Base-by-base conservation (phyloP, 1,140 invertebrate genomes). In the Apocrypta bakeri region DNA sequence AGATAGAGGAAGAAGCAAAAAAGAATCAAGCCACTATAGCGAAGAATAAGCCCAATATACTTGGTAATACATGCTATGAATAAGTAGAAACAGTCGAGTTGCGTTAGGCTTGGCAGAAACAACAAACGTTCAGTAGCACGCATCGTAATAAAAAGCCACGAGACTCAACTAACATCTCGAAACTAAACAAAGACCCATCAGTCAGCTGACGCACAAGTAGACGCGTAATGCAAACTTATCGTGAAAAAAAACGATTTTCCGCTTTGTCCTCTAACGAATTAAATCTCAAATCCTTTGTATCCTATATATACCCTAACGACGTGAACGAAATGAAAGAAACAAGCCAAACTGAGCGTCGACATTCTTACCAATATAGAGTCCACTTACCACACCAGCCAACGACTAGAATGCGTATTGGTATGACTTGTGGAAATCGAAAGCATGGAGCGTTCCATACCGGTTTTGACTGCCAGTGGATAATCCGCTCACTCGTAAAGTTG, bases 381-480 rank as follows among this genome's bases (percentile, higher is more conserved):
- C 42, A 61, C 31, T 61, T 8, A 2, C 4, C 29, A 31, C 24
- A 24, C 37, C 3, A 12, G n/a, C 2, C n/a, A 71, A 24, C 6
- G 1, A 27, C 6, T 71, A 1, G 14, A 11, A 27, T 6, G 40
- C 27, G 40, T 56, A n/a, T 31, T 11, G 63, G 24, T 71, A 8
- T 0, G 1, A 25, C 25, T 9, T 25, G 25, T 56, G 48, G 29
- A 79, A 71, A 79, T 71, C 40, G 40, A 79, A 79, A 79, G 66
- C 68, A n/a, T 1, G 24, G 25, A 12, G 1, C n/a, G n/a, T n/a
- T 24, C 14, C 68, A 72, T 80, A 63, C 68, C 77, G 64, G 77
- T 79, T 79, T 79, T 69, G n/a, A 11, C 17, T n/a, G n/a, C 63
- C 1, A 66, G 17, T 64, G n/a, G 40, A 42, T 12, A 9, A 42